Percentiles rank a stretch among this genome's conserved stretches.
phyloP scores from a whole-genome alignment of 2,113 vertebrate genomes.

The Pseudopipra pipra region DNA sequence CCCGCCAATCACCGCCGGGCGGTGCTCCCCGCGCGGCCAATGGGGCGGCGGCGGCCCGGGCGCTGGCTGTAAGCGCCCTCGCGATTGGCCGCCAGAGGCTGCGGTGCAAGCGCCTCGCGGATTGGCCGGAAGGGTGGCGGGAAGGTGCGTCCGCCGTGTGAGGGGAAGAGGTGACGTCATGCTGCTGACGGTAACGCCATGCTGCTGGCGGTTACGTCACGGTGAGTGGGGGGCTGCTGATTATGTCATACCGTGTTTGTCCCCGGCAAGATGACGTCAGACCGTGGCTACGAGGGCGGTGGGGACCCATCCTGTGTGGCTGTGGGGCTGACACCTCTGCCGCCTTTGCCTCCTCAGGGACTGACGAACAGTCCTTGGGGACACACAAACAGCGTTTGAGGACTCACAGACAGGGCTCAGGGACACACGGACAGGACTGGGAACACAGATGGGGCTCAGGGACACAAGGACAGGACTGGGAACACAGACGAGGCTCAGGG shows the following conservation, averaged over 20 bases:
- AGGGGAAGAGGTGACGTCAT: fast-evolving
- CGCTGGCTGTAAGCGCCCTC: fast-evolving
- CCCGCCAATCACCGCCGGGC: not conserved
- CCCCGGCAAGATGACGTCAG: not conserved
- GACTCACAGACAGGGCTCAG: no score
- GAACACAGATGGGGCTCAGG: no score
- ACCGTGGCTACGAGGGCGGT: not conserved
- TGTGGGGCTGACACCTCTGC: fast-evolving
- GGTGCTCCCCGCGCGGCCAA: not conserved
- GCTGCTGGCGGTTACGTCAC: fast-evolving
- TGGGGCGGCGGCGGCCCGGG: fast-evolving
- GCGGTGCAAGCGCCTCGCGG: not conserved
- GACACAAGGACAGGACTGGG: no score
- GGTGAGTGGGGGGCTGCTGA: fast-evolving
- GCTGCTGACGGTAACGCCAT: fast-evolving
- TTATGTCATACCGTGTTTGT: not conserved
- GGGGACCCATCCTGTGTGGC: not conserved
- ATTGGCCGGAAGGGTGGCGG: not conserved
- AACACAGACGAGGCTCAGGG: no score
- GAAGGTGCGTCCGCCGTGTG: fast-evolving
- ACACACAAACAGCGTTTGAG: no score
- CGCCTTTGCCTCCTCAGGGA: not conserved
- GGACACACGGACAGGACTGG: no score
- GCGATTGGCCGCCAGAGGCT: fast-evolving
- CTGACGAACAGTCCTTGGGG: no score